Conservation (phyloP, 2,797 vertebrate genomes). For the Platalea minor region DNA sequence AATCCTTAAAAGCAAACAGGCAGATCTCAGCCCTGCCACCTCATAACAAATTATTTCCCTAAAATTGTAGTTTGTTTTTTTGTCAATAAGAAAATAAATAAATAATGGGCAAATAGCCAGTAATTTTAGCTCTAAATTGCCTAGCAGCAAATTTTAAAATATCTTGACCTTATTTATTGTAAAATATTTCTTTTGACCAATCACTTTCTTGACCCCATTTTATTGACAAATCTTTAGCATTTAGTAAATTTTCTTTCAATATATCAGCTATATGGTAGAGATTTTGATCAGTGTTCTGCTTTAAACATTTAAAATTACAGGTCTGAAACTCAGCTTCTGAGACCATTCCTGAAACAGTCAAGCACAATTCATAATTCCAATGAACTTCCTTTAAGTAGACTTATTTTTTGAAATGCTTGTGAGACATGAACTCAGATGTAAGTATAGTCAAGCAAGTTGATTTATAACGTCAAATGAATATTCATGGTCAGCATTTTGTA, state of each 20-base stretch:
- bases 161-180: background rate
- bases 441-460: background rate
- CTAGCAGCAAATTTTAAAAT: background rate
- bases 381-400: background rate
- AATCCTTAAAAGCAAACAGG: background rate
- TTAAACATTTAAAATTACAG: background rate
- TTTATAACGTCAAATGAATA: slow-evolving; percentile 43
- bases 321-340: background rate
- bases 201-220: background rate
- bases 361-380: background rate
- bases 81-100: background rate
- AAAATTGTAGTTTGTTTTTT: background rate
- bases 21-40: background rate
- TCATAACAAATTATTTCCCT: background rate
- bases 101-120: background rate
- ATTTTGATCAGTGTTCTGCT: background rate
- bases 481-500: background rate
- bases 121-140: background rate
- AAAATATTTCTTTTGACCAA: background rate
- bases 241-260: background rate
- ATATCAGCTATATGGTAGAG: background rate
- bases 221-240: background rate
- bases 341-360: background rate
- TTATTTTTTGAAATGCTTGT: background rate
- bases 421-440: background rate